Percentiles rank a stretch among this genome's conserved stretches.
These are phyloP conservation scores for Tipula confusa DNA, from an alignment of 2,888 invertebrate genomes.

Conservation along the genomic window DNA sequence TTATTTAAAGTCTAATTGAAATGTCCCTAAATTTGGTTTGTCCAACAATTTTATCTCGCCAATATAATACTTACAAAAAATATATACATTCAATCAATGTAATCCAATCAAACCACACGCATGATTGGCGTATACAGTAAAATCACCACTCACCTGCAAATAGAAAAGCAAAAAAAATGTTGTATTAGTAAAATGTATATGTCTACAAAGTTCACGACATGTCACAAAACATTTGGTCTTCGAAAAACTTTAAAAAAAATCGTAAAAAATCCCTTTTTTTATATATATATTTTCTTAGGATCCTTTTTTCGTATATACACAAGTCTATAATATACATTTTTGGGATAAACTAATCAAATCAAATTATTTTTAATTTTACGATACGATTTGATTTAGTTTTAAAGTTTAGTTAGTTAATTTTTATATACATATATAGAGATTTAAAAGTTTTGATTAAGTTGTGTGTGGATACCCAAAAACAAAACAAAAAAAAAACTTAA, in stretches of 20 bases:
- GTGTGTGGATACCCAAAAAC: conserved; percentile 16
- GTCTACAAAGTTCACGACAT: neutral
- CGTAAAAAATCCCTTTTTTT: neutral
- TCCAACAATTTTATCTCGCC: too few species aligned
- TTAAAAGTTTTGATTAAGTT: conserved; percentile 25
- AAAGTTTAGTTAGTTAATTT: conserved; percentile 10
- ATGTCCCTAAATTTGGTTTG: too few species aligned
- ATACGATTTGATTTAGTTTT: conserved; percentile 3
- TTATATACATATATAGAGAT: conserved; percentile 15
- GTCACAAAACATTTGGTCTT: neutral
- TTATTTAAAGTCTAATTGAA: too few species aligned
- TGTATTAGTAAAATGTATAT: neutral
- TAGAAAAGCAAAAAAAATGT: neutral
- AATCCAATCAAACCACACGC: neutral
- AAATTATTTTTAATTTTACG: neutral
- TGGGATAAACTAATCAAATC: neutral
- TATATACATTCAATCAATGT: too few species aligned
- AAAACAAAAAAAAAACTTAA: neutral
- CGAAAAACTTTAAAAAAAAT: neutral
- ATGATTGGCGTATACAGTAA: neutral
- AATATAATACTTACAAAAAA: too few species aligned
- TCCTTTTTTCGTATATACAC: neutral
- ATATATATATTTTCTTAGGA: too few species aligned
- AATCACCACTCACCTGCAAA: neutral
- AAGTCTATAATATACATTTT: neutral